Percentiles rank a stretch among this genome's conserved stretches.
Conservation (phyloP, 2,888 invertebrate species). For the Bursaphelenchus okinawaensis region DNA sequence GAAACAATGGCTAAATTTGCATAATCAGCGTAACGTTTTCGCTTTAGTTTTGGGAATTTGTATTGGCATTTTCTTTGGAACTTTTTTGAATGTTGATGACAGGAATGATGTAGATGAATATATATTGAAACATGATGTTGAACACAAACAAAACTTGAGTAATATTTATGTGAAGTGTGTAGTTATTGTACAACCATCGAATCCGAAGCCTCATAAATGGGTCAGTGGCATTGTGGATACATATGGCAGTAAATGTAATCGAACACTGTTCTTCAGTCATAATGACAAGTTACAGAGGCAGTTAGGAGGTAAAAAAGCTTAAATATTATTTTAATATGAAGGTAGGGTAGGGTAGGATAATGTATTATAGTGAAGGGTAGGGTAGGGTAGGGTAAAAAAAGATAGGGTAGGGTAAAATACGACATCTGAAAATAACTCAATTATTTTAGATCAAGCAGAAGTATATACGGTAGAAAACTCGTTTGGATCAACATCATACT, state of each 20-base stretch:
- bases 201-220: conserved; percentile 16
- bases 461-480: conserved; percentile 7
- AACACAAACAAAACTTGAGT: neutral
- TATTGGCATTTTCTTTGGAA: conserved; percentile 3
- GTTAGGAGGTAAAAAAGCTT: conserved; percentile 9
- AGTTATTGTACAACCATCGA: conserved; percentile 17
- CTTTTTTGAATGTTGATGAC: conserved; percentile 14
- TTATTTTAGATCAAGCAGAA: conserved; percentile 8
- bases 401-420: no score
- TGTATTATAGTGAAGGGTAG: no score
- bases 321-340: no score
- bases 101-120: conserved; percentile 18
- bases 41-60: conserved; percentile 7
- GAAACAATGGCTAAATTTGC: neutral
- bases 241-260: conserved; percentile 18
- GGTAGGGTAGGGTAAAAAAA: no score
- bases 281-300: neutral
- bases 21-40: neutral
- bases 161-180: conserved; percentile 21
- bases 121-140: neutral
- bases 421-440: no score
- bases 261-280: conserved; percentile 21
- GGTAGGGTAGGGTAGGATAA: no score
- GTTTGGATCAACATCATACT: conserved; percentile 2
- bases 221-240: conserved; percentile 17